phyloP scores from a whole-genome alignment of 2,888 invertebrate genomes.

The Odontothrips loti region DNA sequence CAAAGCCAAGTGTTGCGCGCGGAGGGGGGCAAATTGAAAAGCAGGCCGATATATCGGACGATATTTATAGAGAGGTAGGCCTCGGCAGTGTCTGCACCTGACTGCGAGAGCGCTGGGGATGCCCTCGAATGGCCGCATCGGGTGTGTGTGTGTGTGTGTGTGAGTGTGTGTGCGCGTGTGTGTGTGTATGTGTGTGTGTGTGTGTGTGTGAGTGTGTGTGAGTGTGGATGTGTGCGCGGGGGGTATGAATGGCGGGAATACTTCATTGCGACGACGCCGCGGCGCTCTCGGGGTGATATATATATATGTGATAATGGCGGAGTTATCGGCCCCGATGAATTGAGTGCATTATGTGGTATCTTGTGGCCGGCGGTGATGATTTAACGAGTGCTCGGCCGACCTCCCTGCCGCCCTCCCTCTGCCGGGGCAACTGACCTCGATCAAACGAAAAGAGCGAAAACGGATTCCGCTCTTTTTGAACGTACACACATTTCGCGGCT shows the following conservation, averaged over 20 bases:
- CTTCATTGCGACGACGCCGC: not conserved
- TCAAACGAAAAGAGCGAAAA: no score
- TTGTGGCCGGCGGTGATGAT: no score
- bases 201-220: not conserved
- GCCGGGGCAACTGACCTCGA: no score
- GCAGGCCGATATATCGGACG: constrained; percentile 7
- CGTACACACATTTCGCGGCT: no score
- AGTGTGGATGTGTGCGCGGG: not conserved
- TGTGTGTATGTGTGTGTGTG: not conserved
- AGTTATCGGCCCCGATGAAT: no score
- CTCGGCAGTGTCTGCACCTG: not conserved
- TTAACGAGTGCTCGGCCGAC: no score
- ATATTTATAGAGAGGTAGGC: not conserved
- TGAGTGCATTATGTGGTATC: no score
- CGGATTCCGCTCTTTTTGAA: no score
- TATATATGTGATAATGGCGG: no score
- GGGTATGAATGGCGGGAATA: not conserved
- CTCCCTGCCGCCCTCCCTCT: no score
- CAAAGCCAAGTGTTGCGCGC: constrained; percentile 2
- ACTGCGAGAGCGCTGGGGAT: not conserved
- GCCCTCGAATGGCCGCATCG: not conserved
- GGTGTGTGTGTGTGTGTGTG: not conserved
- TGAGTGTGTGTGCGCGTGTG: not conserved
- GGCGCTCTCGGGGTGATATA: not conserved
- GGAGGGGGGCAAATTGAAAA: not conserved